Conservation (phyloP, 2,113 vertebrate species). For the Ciconia maguari region DNA sequence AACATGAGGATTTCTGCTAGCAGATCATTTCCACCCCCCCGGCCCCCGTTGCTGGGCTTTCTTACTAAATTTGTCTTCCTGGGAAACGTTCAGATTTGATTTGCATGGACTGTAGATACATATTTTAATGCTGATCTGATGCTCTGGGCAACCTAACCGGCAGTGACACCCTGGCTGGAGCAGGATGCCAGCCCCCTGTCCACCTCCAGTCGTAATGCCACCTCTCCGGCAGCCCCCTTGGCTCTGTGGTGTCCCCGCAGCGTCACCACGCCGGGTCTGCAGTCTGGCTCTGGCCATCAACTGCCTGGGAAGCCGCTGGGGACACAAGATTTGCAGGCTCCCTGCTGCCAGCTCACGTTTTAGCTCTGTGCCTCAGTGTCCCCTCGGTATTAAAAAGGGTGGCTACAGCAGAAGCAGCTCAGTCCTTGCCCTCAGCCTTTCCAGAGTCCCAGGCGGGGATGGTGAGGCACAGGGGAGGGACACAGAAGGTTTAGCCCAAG, state of each 20-base stretch:
- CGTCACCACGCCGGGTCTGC: background rate
- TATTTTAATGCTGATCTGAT: background rate
- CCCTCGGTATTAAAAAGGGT: background rate
- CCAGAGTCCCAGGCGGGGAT: background rate
- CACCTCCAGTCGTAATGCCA: background rate
- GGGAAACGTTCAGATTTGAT: background rate
- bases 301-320: background rate
- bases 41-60: background rate
- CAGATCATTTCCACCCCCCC: background rate
- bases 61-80: background rate
- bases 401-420: background rate
- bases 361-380: background rate
- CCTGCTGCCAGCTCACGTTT: background rate
- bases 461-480: background rate
- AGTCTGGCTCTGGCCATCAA: background rate
- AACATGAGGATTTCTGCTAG: background rate
- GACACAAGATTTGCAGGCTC: background rate
- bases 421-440: background rate
- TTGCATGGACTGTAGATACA: background rate
- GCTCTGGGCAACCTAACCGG: background rate
- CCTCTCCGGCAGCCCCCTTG: background rate
- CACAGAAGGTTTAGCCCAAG: background rate
- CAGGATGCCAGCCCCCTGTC: background rate
- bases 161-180: background rate
- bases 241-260: background rate